Percentiles rank a stretch among this genome's conserved stretches.
Evolutionary conservation across 1,140 invertebrate genomes (phyloP).

Genomic region (Anoplolepis gracilipes): DNA sequence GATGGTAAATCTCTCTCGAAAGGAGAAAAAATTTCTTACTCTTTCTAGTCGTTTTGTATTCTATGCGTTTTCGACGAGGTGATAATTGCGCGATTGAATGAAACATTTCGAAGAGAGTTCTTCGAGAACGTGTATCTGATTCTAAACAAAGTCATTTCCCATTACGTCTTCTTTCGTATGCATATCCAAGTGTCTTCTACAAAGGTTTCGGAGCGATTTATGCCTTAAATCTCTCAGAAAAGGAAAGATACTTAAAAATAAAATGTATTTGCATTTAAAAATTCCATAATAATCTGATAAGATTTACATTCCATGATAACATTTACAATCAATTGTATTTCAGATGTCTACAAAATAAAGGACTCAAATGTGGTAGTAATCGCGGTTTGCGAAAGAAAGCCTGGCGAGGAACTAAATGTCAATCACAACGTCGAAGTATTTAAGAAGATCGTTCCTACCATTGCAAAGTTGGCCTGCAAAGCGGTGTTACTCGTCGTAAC

Average conservation of each 20-base stretch:
- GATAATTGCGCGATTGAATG: conserved; percentile 46
- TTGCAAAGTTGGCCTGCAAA: conserved; percentile 87
- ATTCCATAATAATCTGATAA: conserved; percentile 5
- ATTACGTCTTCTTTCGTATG: conserved; percentile 48
- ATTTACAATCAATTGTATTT: conserved; percentile 6
- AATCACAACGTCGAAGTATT: conserved; percentile 88
- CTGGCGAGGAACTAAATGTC: conserved; percentile 78
- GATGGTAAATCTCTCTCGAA: conserved; percentile 24
- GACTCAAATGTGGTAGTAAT: conserved; percentile 80
- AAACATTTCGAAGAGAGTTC: conserved; percentile 45
- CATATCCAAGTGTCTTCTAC: conserved; percentile 11
- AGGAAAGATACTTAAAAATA: neutral
- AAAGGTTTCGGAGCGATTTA: conserved; percentile 10
- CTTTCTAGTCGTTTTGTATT: conserved; percentile 63
- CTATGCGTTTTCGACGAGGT: conserved; percentile 47
- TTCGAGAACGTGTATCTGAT: conserved; percentile 47
- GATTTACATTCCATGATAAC: neutral
- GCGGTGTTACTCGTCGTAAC: conserved; percentile 87
- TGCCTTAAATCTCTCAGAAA: conserved; percentile 3
- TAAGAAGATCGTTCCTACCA: conserved; percentile 87
- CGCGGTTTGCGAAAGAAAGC: conserved; percentile 68
- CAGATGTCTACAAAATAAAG: conserved; percentile 79
- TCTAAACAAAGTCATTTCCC: conserved; percentile 59
- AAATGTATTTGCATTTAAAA: neutral
- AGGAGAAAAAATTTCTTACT: conserved; percentile 44